These are phyloP conservation scores for Zoroaster sp. DNA, from an alignment of 53 echinoderm and acorn worm species.

Conservation along the genomic window DNA sequence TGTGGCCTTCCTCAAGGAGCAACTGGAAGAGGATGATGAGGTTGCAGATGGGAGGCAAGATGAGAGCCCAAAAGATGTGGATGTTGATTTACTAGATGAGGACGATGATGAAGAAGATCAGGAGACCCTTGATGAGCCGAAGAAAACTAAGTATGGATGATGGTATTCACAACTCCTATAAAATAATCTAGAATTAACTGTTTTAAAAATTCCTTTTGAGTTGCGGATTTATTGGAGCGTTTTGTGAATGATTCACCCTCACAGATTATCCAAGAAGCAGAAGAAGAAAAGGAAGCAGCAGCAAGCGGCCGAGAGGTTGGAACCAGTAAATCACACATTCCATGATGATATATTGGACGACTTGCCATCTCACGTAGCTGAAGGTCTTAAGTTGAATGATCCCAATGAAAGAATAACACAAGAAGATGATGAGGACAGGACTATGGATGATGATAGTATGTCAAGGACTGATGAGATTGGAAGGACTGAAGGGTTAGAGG, in stretches of 20 bases:
- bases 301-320: slow-evolving; percentile 37
- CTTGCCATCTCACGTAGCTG: slow-evolving; percentile 25
- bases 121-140: background rate
- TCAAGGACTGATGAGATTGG: background rate
- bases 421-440: background rate
- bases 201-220: too few species aligned
- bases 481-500: background rate
- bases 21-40: slow-evolving; percentile 72
- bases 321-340: slow-evolving; percentile 3
- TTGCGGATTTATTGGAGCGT: too few species aligned
- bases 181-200: too few species aligned
- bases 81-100: background rate
- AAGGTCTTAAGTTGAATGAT: slow-evolving; percentile 17
- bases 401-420: background rate
- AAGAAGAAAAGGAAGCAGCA: slow-evolving; percentile 94
- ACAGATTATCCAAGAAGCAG: slow-evolving; percentile 92
- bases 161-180: background rate
- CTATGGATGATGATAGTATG: background rate
- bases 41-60: background rate
- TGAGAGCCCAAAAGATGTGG: background rate
- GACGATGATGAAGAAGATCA: slow-evolving; percentile 16
- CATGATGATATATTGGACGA: slow-evolving; percentile 40
- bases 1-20: slow-evolving; percentile 71
- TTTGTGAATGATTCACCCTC: background rate
- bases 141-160: slow-evolving; percentile 50